Evolutionary conservation across 2,888 invertebrate species (phyloP).

Genomic region (Ramazzottius varieornatus): DNA sequence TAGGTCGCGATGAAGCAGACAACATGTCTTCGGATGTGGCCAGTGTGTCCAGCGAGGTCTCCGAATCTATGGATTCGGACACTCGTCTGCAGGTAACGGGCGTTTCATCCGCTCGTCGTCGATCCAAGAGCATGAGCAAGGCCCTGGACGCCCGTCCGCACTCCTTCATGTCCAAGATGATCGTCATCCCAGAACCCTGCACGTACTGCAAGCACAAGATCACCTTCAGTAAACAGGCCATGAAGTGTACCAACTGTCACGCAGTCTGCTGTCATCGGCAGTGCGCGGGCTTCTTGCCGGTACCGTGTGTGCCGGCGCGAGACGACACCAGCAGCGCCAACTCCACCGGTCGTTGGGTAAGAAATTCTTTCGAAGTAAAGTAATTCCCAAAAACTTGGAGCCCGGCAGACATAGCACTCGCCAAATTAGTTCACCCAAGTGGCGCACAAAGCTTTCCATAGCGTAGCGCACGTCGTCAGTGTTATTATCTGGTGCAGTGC

Average conservation of each 20-base stretch:
- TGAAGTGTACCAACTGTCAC: background rate
- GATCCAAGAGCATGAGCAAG: background rate
- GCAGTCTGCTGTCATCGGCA: background rate
- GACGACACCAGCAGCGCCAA: no score
- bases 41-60: background rate
- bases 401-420: no score
- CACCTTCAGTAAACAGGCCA: background rate
- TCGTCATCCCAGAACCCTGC: background rate
- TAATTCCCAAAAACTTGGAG: no score
- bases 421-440: no score
- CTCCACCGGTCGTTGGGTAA: no score
- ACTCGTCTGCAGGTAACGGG: background rate
- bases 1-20: background rate
- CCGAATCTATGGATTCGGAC: background rate
- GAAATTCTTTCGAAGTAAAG: no score
- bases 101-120: background rate
- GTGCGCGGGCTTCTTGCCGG: background rate
- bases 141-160: background rate
- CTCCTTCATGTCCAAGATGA: background rate
- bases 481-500: no score
- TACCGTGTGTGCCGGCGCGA: background rate
- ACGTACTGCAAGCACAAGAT: background rate
- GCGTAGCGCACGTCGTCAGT: no score
- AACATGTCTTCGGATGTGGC: background rate
- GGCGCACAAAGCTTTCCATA: no score